phyloP scores from a whole-genome alignment of 1,140 invertebrate genomes.

The Melanaphis sacchari region DNA sequence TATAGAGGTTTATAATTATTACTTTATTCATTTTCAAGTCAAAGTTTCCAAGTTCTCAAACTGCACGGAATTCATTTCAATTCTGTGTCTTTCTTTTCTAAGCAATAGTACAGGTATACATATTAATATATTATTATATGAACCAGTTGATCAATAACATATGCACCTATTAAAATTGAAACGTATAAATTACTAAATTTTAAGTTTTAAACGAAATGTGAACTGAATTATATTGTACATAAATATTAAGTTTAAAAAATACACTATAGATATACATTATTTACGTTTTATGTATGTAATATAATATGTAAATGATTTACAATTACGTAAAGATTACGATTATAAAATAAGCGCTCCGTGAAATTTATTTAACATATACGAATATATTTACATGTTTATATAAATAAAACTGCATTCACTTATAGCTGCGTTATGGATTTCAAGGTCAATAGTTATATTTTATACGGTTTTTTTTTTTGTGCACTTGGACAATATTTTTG shows the following conservation, averaged over 20 bases:
- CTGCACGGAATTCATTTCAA: not conserved
- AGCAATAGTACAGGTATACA: too few relatives aligned
- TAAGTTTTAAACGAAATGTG: too few relatives aligned
- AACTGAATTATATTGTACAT: too few relatives aligned
- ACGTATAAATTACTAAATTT: not conserved
- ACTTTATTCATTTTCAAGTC: not conserved
- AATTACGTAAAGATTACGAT: not conserved
- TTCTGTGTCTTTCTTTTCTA: too few relatives aligned
- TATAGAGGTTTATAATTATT: not conserved
- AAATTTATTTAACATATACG: not conserved
- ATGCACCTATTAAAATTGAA: not conserved
- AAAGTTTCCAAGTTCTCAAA: not conserved
- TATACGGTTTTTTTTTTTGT: not conserved
- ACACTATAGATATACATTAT: not conserved
- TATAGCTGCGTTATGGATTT: not conserved
- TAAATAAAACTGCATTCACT: not conserved
- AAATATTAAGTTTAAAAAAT: not conserved
- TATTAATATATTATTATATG: too few relatives aligned
- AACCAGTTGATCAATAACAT: too few relatives aligned
- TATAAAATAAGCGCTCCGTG: not conserved
- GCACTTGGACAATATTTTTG: slow-evolving; percentile 10
- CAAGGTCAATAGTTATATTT: slow-evolving; percentile 24
- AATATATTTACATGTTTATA: not conserved
- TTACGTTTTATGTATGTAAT: not conserved
- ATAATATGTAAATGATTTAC: not conserved